phyloP scores from a whole-genome alignment of 2,113 vertebrate genomes.

The Ondatra zibethicus region DNA sequence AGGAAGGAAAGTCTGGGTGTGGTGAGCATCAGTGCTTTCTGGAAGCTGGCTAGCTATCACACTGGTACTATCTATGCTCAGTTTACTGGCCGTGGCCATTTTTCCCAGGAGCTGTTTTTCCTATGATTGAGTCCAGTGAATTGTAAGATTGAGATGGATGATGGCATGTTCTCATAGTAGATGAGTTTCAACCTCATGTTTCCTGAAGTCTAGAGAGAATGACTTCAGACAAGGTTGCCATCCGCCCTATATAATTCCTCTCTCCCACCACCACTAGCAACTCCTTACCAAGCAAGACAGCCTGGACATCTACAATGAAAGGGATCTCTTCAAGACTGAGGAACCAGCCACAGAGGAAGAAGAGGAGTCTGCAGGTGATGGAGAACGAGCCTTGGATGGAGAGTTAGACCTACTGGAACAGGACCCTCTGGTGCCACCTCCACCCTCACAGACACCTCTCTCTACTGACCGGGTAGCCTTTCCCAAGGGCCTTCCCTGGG shows the following conservation, averaged over 20 bases:
- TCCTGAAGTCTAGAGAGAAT: neutral
- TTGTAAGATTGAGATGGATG: neutral
- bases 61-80: neutral
- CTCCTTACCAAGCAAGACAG: constrained; percentile 97
- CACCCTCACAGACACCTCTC: constrained; percentile 81
- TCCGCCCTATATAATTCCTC: neutral
- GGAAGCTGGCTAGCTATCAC: constrained; percentile 33
- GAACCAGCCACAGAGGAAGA: constrained; percentile 93
- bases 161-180: neutral
- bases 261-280: constrained; percentile 77
- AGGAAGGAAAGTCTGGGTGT: constrained; percentile 41
- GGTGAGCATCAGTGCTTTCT: neutral
- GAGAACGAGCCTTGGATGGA: constrained; percentile 91
- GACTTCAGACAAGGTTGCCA: neutral
- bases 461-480: constrained; percentile 91
- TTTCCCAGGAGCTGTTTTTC: neutral
- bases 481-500: constrained; percentile 98
- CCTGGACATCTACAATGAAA: constrained; percentile 96
- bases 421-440: constrained; percentile 88
- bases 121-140: neutral
- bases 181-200: neutral
- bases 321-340: constrained; percentile 97
- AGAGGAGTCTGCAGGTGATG: constrained; percentile 89
- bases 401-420: constrained; percentile 95
- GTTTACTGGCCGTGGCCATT: neutral